These are phyloP conservation scores for Acanthornis magna DNA, from an alignment of 2,797 vertebrate species.

Conservation along the genomic window DNA sequence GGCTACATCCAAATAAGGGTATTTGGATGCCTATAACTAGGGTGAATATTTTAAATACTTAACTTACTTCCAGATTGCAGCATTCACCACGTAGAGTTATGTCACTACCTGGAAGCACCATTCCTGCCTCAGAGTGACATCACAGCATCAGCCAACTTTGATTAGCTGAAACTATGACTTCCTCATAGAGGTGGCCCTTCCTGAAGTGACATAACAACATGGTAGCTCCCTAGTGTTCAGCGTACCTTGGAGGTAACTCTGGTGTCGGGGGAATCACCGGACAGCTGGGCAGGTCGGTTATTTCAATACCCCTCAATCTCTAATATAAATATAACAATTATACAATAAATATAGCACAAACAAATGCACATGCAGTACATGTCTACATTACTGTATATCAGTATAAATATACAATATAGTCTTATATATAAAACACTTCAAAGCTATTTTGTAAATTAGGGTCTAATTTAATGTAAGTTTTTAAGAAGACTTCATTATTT, in stretches of 20 bases:
- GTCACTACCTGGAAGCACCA: constrained; percentile 60
- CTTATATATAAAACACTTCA: neutral
- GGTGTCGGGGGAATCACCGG: constrained; percentile 81
- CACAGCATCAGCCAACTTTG: constrained; percentile 56
- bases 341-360: constrained; percentile 79
- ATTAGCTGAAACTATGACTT: constrained; percentile 62
- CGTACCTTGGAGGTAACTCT: constrained; percentile 83
- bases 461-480: neutral
- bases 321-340: constrained; percentile 83
- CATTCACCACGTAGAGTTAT: constrained; percentile 39
- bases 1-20: constrained; percentile 63
- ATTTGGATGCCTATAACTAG: constrained; percentile 70
- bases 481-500: neutral
- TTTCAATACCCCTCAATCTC: constrained; percentile 84
- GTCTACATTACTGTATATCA: constrained; percentile 61
- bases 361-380: constrained; percentile 64
- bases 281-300: constrained; percentile 82
- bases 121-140: constrained; percentile 42
- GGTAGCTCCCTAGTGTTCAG: constrained; percentile 75
- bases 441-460: neutral
- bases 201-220: constrained; percentile 68
- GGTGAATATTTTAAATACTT: constrained; percentile 73
- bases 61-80: constrained; percentile 61
- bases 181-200: constrained; percentile 53
- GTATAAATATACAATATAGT: constrained; percentile 39